Base-by-base conservation (phyloP, 2,113 vertebrate species). In the Martes martes region DNA sequence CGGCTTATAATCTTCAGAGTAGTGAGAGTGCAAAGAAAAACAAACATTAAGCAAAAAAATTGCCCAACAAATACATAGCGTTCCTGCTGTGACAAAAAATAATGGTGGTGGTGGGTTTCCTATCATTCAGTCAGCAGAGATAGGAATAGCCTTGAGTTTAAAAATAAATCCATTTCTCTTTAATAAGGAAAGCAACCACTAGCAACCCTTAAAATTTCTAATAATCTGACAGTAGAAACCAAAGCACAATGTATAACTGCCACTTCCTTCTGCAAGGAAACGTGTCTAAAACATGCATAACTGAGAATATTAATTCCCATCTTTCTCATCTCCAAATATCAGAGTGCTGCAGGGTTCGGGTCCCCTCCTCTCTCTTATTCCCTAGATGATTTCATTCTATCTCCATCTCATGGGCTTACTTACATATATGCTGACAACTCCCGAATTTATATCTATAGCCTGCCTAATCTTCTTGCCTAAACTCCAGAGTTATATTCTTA, bases 131-230 rank as follows among this genome's bases (percentile, higher is more conserved):
- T 65, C n/a, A 61, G 24, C 42, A 21, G 61, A 39, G 13, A 82
- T 28, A 95, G 24, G 94, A 91, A 97, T 86, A 67, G 16, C 21
- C n/a, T 65, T 96, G 81, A 85, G 42, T 82, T 94, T 95, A 78
- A 79, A 95, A 96, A 94, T 79, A 83, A 86, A 92, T 79, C 7
- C 7, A 93, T 87, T 89, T 83, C n/a, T 92, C 24, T 94, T 83
- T 94, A 79, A 47, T 92, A 50, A 73, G 55, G 45, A 95, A 86
- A 94, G 23, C 14, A 82, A 92, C 39, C 73, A 82, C 59, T 57
- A 78, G n/a, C 3, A 80, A 2, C 33, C 19, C 69, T 90, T 94
- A 73, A 97, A 93, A 42, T 74, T 78, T 92, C 31, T 87, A 88
- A 69, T 95, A 90, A 84, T 83, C 11, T 95, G 14, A 50, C 28